A percentile compares a stretch with the other conserved stretches of the same genome.
phyloP scores from a whole-genome alignment of 2,888 invertebrate species.

The Lasioglossum pauxillum region DNA sequence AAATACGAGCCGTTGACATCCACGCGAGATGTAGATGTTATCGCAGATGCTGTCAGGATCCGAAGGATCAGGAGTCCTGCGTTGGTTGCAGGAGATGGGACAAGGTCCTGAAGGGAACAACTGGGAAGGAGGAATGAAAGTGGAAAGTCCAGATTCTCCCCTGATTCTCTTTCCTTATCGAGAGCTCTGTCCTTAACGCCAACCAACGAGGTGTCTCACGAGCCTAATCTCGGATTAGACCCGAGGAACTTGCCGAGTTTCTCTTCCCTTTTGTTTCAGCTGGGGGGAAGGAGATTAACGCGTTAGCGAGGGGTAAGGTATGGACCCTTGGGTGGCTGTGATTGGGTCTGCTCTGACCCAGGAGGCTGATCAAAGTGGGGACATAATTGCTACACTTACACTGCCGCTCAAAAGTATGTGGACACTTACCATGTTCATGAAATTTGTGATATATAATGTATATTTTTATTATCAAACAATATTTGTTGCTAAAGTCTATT shows the following conservation, averaged over 20 bases:
- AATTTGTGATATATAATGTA: too few species aligned
- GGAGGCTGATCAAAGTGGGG: too few species aligned
- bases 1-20: constrained; percentile 74
- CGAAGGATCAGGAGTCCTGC: constrained; percentile 75
- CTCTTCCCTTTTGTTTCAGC: not conserved
- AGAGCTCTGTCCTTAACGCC: not conserved
- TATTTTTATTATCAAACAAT: too few species aligned
- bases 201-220: constrained; percentile 1
- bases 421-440: too few species aligned
- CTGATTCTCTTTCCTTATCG: not conserved
- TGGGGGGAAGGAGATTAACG: not conserved
- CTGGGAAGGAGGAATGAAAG: constrained; percentile 29
- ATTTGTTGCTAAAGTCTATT: too few species aligned
- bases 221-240: constrained; percentile 37
- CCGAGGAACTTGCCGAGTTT: not conserved
- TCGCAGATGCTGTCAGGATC: constrained; percentile 78
- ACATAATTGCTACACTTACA: too few species aligned
- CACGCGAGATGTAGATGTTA: constrained; percentile 79
- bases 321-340: not conserved
- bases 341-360: not conserved
- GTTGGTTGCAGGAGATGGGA: constrained; percentile 60
- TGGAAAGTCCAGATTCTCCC: constrained; percentile 12
- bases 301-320: not conserved
- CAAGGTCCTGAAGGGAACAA: not conserved
- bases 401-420: too few species aligned